Evolutionary conservation across 1,140 invertebrate species (phyloP).

Genomic region (Heliconius himera): DNA sequence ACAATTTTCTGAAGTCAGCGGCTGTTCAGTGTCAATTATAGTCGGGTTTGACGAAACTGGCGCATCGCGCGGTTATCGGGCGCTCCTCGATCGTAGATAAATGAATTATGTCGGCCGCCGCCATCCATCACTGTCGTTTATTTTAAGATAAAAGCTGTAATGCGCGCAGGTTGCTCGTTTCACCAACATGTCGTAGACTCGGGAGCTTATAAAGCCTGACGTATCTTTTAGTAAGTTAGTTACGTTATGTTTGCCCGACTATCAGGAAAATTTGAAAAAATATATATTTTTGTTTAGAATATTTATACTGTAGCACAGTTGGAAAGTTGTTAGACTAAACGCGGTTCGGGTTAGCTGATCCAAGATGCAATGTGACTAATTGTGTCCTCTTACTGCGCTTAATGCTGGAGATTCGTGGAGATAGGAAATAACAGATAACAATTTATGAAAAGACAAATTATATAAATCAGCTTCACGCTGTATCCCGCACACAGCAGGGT

Average conservation of each 20-base stretch:
- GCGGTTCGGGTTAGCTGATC: no score
- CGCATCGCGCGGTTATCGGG: slow-evolving; percentile 41
- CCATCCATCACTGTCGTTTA: slow-evolving; percentile 69
- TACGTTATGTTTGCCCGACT: not conserved
- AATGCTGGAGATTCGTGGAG: no score
- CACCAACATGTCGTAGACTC: slow-evolving; percentile 12
- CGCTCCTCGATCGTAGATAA: slow-evolving; percentile 67
- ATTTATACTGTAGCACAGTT: no score
- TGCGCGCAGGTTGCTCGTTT: slow-evolving; percentile 49
- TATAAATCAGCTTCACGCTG: no score
- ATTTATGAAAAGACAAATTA: no score
- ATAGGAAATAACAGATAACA: no score
- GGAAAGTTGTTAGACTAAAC: no score
- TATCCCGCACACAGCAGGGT: no score
- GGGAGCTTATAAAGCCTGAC: slow-evolving; percentile 8
- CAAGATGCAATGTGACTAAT: no score
- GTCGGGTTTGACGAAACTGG: slow-evolving; percentile 48
- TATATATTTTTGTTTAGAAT: not conserved
- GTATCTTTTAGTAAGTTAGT: not conserved
- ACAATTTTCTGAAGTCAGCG: not conserved
- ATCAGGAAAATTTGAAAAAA: not conserved
- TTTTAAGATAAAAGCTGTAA: slow-evolving; percentile 74
- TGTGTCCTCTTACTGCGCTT: no score
- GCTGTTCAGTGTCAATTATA: slow-evolving; percentile 52
- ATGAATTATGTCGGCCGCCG: slow-evolving; percentile 64